Conservation (phyloP, 2,888 invertebrate genomes). For the Falcaria lacertinaria region DNA sequence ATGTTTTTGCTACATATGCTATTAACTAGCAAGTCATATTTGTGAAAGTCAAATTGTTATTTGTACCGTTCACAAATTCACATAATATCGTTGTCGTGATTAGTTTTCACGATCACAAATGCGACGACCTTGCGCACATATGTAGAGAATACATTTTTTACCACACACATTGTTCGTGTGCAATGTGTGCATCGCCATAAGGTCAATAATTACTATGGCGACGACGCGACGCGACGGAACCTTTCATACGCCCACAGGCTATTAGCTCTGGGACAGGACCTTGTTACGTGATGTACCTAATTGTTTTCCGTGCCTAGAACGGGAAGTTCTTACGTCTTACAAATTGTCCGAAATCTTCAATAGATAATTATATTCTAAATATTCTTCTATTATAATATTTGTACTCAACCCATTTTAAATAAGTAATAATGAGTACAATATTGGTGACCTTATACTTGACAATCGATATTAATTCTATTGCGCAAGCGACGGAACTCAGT, state of each 20-base stretch:
- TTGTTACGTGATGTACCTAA: conserved; percentile 10
- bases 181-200: conserved; percentile 29
- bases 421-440: neutral
- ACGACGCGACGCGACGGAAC: conserved; percentile 20
- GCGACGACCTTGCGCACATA: conserved; percentile 44
- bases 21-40: conserved; percentile 13
- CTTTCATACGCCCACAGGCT: conserved; percentile 48
- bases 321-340: conserved; percentile 3
- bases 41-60: conserved; percentile 18
- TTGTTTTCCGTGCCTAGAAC: conserved; percentile 9
- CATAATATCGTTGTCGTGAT: conserved; percentile 44
- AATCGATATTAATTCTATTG: conserved; percentile 30
- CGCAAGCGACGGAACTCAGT: conserved; percentile 31
- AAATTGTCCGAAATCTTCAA: neutral
- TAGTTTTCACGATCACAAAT: conserved; percentile 35
- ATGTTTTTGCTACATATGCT: neutral
- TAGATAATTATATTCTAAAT: neutral
- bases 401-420: neutral
- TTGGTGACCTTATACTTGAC: conserved; percentile 33
- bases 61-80: conserved; percentile 24
- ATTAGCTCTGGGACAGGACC: conserved; percentile 33
- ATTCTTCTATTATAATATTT: neutral
- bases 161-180: conserved; percentile 23
- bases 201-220: conserved; percentile 41
- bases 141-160: conserved; percentile 38